Evolutionary conservation across 2,113 vertebrate species (phyloP).

Genomic region (Platanista minor): DNA sequence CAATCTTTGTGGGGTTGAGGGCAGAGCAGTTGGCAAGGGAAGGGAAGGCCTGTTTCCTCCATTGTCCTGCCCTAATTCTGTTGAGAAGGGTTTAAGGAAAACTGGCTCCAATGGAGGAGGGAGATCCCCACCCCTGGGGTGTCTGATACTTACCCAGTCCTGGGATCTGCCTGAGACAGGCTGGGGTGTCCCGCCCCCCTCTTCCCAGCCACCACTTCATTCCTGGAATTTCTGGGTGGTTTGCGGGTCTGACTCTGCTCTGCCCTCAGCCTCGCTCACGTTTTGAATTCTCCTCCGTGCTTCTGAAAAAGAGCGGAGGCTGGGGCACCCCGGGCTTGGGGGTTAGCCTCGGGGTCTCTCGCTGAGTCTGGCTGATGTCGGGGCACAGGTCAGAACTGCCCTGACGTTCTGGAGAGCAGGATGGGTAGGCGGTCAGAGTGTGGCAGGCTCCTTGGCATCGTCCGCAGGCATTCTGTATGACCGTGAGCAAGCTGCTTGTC

Average conservation of each 20-base stretch:
- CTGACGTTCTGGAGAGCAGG: fast-evolving
- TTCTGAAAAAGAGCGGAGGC: not conserved
- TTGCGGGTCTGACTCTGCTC: slow-evolving; percentile 32
- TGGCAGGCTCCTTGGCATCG: fast-evolving
- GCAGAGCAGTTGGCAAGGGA: not conserved
- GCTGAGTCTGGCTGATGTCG: not conserved
- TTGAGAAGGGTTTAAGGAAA: not conserved
- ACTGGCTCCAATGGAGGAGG: not conserved
- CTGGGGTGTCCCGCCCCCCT: not conserved
- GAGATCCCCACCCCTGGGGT: not conserved
- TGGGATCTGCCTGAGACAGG: not conserved
- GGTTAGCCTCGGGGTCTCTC: not conserved
- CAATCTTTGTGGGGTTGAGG: not conserved
- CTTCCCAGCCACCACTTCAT: not conserved
- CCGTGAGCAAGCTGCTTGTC: fast-evolving
- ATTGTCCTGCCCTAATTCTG: not conserved
- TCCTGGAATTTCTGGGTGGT: slow-evolving; percentile 66
- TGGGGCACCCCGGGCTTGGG: not conserved
- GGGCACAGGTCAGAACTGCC: not conserved
- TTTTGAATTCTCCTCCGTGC: not conserved
- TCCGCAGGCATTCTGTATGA: not conserved
- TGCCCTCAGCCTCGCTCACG: not conserved
- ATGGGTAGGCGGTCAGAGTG: fast-evolving
- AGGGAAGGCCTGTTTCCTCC: not conserved
- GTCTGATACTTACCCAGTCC: not conserved